Evolutionary conservation across 2,113 vertebrate genomes (phyloP).

Genomic region (Mustela nigripes): DNA sequence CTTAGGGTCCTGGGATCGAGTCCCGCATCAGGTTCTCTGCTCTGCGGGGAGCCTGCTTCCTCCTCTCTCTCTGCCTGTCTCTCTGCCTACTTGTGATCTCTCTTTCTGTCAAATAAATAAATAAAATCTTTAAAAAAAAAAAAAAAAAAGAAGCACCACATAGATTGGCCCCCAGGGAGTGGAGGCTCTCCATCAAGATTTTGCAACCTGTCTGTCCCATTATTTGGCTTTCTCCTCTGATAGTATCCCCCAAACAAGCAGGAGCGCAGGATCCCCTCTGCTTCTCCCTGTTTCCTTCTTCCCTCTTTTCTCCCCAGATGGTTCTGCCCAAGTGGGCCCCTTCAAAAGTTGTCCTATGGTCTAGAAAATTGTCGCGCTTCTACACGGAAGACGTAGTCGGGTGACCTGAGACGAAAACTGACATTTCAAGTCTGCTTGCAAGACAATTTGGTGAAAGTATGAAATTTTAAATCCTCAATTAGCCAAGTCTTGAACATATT

Average conservation of each 20-base stretch:
- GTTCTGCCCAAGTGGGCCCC: neutral
- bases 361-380: neutral
- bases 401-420: neutral
- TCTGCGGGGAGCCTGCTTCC: no score
- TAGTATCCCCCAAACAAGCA: no score
- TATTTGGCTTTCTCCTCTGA: neutral
- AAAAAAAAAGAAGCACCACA: neutral
- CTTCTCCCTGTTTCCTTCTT: neutral
- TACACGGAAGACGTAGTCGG: neutral
- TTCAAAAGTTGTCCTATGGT: neutral
- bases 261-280: rapidly evolving
- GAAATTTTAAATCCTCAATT: neutral
- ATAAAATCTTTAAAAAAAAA: no score
- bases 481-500: neutral
- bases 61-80: no score
- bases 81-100: no score
- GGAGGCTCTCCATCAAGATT: neutral
- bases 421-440: neutral
- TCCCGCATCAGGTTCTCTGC: no score
- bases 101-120: no score
- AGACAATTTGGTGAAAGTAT: neutral
- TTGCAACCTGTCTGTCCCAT: neutral
- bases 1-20: no score
- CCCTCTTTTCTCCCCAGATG: neutral
- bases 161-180: neutral